Evolutionary conservation across 2,888 invertebrate genomes (phyloP).

Genomic region (Epinotia bilunana): DNA sequence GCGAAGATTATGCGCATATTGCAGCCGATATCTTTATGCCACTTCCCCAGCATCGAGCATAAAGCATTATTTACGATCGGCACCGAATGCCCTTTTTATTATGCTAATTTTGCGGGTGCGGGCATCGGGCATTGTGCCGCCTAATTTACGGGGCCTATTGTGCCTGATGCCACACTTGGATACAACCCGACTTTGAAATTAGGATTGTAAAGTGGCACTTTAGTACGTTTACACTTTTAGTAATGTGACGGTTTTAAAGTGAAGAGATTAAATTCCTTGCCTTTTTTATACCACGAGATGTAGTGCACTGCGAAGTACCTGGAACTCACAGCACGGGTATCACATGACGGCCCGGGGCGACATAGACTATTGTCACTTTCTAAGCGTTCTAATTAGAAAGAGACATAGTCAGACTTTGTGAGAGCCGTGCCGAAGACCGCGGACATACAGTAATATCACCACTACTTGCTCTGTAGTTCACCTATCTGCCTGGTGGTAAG

Average conservation of each 20-base stretch:
- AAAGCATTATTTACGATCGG: constrained; percentile 44
- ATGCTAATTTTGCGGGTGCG: constrained; percentile 35
- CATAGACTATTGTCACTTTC: too few relatives aligned
- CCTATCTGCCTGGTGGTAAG: too few relatives aligned
- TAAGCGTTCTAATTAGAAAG: too few relatives aligned
- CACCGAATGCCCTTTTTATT: constrained; percentile 44
- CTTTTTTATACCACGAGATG: too few relatives aligned
- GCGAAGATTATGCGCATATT: constrained; percentile 6
- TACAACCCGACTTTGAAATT: constrained; percentile 25
- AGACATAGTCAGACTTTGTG: too few relatives aligned
- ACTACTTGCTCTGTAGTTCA: too few relatives aligned
- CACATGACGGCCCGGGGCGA: too few relatives aligned
- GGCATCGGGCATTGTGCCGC: constrained; percentile 34
- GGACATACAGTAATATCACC: too few relatives aligned
- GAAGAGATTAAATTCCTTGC: background rate
- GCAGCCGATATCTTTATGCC: constrained; percentile 15
- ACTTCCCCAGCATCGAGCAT: constrained; percentile 25
- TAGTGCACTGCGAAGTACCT: background rate
- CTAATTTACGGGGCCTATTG: constrained; percentile 42
- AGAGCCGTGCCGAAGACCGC: too few relatives aligned
- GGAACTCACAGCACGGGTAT: too few relatives aligned
- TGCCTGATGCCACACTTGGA: constrained; percentile 26
- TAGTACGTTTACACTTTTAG: constrained; percentile 7
- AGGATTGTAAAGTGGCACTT: constrained; percentile 7
- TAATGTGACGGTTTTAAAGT: background rate